Evolutionary conservation across 2,888 invertebrate species (phyloP).

Genomic region (Orthonychiurus folsomi): DNA sequence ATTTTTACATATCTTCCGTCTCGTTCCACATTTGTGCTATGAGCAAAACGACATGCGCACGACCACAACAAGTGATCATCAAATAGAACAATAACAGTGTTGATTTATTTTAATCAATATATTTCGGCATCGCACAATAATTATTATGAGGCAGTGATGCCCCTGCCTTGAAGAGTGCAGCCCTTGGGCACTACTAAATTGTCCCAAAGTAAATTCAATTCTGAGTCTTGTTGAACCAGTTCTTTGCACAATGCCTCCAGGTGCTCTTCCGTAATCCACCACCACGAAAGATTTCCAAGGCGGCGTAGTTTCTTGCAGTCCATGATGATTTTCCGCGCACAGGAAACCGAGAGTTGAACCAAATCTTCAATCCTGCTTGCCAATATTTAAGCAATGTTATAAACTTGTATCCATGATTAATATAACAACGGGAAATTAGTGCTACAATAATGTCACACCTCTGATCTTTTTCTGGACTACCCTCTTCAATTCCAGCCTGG

Average conservation of each 20-base stretch:
- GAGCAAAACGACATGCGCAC: too few relatives aligned
- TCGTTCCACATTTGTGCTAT: too few relatives aligned
- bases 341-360: constrained; percentile 20
- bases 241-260: constrained; percentile 19
- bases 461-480: neutral
- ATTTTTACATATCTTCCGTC: too few relatives aligned
- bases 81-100: too few relatives aligned
- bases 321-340: constrained; percentile 12
- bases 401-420: too few relatives aligned
- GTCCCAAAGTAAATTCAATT: constrained; percentile 24
- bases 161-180: neutral
- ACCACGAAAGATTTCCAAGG: constrained; percentile 26
- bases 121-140: too few relatives aligned
- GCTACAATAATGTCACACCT: neutral
- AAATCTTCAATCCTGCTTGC: constrained; percentile 18
- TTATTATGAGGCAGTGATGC: too few relatives aligned
- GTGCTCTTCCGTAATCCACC: constrained; percentile 21
- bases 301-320: constrained; percentile 20
- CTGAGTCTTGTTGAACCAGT: constrained; percentile 10
- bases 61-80: too few relatives aligned
- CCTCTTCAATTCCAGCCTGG: neutral
- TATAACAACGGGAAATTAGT: neutral
- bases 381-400: too few relatives aligned
- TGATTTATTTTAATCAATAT: too few relatives aligned
- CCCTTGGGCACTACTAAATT: constrained; percentile 19